These are phyloP conservation scores for Pollenia amentaria DNA, from an alignment of 2,888 invertebrate species.

Conservation along the genomic window DNA sequence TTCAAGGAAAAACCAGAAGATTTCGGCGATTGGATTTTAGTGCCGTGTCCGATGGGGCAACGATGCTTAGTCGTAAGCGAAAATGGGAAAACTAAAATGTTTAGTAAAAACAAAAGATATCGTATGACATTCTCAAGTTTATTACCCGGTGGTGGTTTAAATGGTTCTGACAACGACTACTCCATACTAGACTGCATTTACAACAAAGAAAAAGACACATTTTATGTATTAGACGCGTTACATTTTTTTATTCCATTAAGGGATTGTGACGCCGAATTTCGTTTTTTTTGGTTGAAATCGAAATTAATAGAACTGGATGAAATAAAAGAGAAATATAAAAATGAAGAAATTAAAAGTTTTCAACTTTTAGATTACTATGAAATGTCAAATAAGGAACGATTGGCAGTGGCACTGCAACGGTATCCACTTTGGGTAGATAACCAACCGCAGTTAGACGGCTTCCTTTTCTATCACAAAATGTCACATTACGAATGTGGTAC, in stretches of 20 bases:
- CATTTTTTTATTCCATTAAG: conserved; percentile 80
- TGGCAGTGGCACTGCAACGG: conserved; percentile 77
- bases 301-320: conserved; percentile 88
- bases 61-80: conserved; percentile 92
- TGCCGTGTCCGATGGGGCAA: conserved; percentile 93
- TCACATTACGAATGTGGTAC: conserved; percentile 91
- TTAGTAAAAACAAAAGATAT: conserved; percentile 87
- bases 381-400: conserved; percentile 78
- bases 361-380: conserved; percentile 78
- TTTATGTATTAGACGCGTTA: conserved; percentile 92
- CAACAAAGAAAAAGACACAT: conserved; percentile 86
- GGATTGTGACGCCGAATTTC: conserved; percentile 87
- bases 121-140: conserved; percentile 85
- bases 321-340: conserved; percentile 61
- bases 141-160: conserved; percentile 80
- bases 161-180: conserved; percentile 73
- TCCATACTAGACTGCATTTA: conserved; percentile 93
- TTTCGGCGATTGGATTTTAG: conserved; percentile 90
- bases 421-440: conserved; percentile 82
- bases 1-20: conserved; percentile 93
- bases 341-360: conserved; percentile 77
- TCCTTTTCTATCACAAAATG: conserved; percentile 95
- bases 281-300: conserved; percentile 92
- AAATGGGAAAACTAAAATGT: conserved; percentile 88
- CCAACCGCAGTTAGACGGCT: conserved; percentile 90